Conservation (phyloP, 2,113 vertebrate genomes). For the Melanostigma gelatinosum region DNA sequence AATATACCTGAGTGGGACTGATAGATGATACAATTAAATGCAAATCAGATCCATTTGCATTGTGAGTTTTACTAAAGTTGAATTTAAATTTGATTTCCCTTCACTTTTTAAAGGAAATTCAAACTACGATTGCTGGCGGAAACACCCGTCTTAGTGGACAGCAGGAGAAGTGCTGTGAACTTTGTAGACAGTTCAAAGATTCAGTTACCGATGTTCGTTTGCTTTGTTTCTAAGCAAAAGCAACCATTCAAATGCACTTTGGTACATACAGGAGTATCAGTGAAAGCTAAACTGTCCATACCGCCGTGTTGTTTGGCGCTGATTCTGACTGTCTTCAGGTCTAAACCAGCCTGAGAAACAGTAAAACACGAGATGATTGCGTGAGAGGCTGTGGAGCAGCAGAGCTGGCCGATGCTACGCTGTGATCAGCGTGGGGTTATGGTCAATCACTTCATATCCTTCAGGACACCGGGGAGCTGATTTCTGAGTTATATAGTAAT, state of each 20-base stretch:
- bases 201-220: neutral
- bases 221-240: neutral
- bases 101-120: neutral
- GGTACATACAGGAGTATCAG: neutral
- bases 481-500: neutral
- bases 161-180: neutral
- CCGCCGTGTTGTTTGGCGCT: no score
- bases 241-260: neutral
- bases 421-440: neutral
- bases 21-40: conserved; percentile 7
- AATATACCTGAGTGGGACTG: conserved; percentile 20
- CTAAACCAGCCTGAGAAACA: no score
- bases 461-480: neutral
- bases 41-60: conserved; percentile 34
- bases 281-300: neutral
- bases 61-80: conserved; percentile 1
- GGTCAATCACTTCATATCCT: neutral
- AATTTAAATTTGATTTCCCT: neutral
- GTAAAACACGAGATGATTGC: no score
- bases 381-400: no score
- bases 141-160: neutral
- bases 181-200: neutral
- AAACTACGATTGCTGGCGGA: neutral
- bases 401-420: no score
- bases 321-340: no score